Base-by-base conservation (phyloP, 2,888 invertebrate species). In the Colletes collaris region DNA sequence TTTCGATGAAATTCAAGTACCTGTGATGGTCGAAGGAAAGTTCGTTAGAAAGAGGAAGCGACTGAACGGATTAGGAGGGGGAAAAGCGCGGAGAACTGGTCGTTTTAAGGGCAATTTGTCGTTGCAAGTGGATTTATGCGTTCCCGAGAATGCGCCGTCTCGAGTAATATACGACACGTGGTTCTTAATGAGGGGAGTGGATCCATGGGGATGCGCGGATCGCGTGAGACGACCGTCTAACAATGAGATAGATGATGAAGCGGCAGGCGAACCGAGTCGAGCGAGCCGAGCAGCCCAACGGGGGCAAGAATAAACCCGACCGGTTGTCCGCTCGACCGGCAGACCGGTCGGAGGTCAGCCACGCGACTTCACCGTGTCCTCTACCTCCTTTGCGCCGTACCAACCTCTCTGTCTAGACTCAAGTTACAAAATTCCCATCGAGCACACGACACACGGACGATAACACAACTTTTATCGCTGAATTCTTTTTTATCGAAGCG, bases 161-260 rank as follows among this genome's bases (percentile, higher is more conserved):
- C 60, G 58, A 62, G 72, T 79, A 82, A 84, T 82, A 82, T 86
- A 86, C 71, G 76, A 82, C 82, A 69, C 72, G 82, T 67, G 80
- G 79, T 74, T 72, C 75, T 74, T 87, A 87, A 87, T 77, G 87
- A 86, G 86, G 80, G 81, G 85, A 86, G 86, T 79, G 87, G 85
- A 85, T 87, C 76, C 59, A 67, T 78, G 70, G n/a, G 85, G 87
- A 88, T 88, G 88, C 82, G 84, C 81, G 81, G 82, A 88, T 88
- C 87, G 88, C 88, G 88, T 88, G 88, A 88, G 87, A 79, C 83
- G 79, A 76, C 66, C 85, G 88, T 81, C 83, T 80, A 81, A 83
- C 86, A 81, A 84, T 79, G 81, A 89, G 88, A 90, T 90, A 89
- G 88, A 90, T 90, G 90, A 89, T 82, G 90, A 87, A 84, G 85